Conservation (phyloP, 2,888 invertebrate genomes). For the Leucophenga montana region DNA sequence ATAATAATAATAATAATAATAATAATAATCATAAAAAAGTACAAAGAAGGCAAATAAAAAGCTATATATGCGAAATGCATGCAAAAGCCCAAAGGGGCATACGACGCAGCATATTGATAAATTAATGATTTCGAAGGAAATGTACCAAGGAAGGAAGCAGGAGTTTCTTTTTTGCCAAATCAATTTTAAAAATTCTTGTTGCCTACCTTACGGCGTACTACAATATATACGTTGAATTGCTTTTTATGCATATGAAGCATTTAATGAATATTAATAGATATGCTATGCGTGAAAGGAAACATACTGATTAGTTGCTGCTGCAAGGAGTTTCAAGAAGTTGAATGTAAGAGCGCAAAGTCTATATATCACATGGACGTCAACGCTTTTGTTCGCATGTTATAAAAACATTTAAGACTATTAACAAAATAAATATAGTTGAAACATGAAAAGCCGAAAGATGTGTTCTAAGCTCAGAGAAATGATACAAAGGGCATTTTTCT, state of each 20-base stretch:
- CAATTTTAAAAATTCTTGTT: constrained; percentile 48
- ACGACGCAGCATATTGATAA: constrained; percentile 58
- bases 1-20: too few relatives aligned
- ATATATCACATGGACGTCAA: constrained; percentile 59
- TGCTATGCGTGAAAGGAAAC: constrained; percentile 1
- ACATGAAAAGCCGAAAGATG: constrained; percentile 53
- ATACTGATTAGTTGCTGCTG: constrained; percentile 48
- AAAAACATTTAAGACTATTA: constrained; percentile 53
- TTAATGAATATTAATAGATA: constrained; percentile 63
- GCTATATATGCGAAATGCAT: constrained; percentile 50
- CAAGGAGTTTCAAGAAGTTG: neutral
- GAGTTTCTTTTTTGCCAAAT: constrained; percentile 62
- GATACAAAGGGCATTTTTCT: neutral
- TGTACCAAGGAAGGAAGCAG: constrained; percentile 37
- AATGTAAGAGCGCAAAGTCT: constrained; percentile 15
- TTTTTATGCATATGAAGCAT: neutral
- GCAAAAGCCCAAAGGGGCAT: constrained; percentile 48
- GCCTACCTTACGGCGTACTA: constrained; percentile 20
- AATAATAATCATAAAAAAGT: constrained; percentile 64
- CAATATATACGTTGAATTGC: constrained; percentile 21
- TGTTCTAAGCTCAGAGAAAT: too few relatives aligned
- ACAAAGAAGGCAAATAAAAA: constrained; percentile 57
- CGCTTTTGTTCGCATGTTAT: constrained; percentile 55
- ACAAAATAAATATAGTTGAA: constrained; percentile 62
- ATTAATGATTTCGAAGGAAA: constrained; percentile 60